Base-by-base conservation (phyloP, 53 echinoderm and acorn worm genomes). In the Echinometra lucunter region DNA sequence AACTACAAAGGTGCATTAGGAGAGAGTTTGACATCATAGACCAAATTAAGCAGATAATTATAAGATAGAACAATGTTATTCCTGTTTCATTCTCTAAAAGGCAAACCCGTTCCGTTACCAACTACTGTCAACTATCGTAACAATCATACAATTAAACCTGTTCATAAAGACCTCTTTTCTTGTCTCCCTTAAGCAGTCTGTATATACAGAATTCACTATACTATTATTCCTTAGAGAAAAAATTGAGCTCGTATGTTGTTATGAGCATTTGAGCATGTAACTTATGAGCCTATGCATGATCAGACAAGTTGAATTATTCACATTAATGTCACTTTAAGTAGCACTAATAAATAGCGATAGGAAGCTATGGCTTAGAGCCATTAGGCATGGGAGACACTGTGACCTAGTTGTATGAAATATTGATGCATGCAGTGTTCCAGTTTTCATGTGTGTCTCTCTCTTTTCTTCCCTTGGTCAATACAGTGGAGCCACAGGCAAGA, bases 401-500 rank as follows among this genome's bases (percentile, higher is more conserved):
- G 85, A 83, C 85, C 85, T 15, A 83, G 44, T 44, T 83, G 35
- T 47, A 34, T 83, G 85, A 83, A 83, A 83, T 83, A 83, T 83
- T 83, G 85, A 83, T 83, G 85, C 45, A 83, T 83, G 47, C 85
- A 3, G 47, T 47, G 85, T 47, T 83, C 85, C 27, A 83, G 55
- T 89, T 57, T 89, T 57, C 53, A 53, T 1, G 2, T 53, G 8
- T 53, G 53, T 53, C 53, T 53, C 89, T 89, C 37, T 89, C 9
- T n/a, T 53, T 89, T 28, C 37, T 94, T 18, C 38, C 28, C 90
- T 80, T 42, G 66, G 34, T 81, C 57, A 75, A 69, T 87, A 45
- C 95, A 98, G 98, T 78, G 98, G 97, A 53, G 97, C 96, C 37
- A 97, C 96, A 37, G 97, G 97, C 44, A 97, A 98, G 94, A 95